Percentiles rank a stretch among this genome's conserved stretches.
Evolutionary conservation across 2,113 vertebrate genomes (phyloP).

Genomic region (Ammodramus savannarum): DNA sequence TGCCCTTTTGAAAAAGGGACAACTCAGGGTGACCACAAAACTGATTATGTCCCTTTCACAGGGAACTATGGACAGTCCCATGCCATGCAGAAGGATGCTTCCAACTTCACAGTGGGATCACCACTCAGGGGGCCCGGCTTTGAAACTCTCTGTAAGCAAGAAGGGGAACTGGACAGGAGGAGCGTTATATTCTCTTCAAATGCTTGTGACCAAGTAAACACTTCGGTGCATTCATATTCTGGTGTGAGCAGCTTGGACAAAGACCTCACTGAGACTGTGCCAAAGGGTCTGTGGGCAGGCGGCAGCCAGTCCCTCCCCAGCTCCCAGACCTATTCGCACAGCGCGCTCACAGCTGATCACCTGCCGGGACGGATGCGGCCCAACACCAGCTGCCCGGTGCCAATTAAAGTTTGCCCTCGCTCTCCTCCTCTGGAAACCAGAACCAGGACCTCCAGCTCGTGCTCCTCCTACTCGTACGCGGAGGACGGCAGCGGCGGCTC

Average conservation of each 20-base stretch:
- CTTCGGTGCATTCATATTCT: constrained; percentile 90
- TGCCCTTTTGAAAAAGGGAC: constrained; percentile 91
- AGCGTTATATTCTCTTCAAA: constrained; percentile 98
- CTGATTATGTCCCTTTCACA: constrained; percentile 88
- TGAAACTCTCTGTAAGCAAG: constrained; percentile 92
- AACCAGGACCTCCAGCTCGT: constrained; percentile 96
- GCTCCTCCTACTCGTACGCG: constrained; percentile 96
- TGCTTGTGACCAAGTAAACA: constrained; percentile 87
- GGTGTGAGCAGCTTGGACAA: constrained; percentile 91
- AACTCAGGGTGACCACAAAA: constrained; percentile 99
- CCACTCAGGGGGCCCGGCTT: constrained; percentile 86
- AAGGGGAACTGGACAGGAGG: constrained; percentile 91
- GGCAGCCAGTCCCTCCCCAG: constrained; percentile 90
- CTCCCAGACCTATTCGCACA: constrained; percentile 87
- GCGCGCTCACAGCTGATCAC: constrained; percentile 79
- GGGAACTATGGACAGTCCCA: constrained; percentile 85
- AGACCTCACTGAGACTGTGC: constrained; percentile 89
- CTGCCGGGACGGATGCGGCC: constrained; percentile 87
- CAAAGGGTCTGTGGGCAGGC: constrained; percentile 91
- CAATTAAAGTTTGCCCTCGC: constrained; percentile 98
- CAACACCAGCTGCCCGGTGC: constrained; percentile 98
- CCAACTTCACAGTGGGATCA: constrained; percentile 84
- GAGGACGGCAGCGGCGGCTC: constrained; percentile 96
- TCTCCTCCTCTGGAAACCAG: constrained; percentile 94
- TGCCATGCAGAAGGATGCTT: constrained; percentile 85